Evolutionary conservation across 2,888 invertebrate species (phyloP).

Genomic region (Acronicta alni): DNA sequence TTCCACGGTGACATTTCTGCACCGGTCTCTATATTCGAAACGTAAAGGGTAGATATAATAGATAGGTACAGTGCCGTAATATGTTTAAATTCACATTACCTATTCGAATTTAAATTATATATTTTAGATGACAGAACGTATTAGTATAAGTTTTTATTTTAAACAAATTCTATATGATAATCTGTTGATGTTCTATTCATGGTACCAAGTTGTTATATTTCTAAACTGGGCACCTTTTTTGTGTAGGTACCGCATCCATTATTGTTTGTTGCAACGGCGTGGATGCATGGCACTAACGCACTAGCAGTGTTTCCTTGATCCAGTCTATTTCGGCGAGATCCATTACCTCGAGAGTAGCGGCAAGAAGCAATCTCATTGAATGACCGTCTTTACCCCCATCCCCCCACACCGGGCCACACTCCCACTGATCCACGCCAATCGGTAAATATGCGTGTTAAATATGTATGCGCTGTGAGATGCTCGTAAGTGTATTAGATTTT

Average conservation of each 20-base stretch:
- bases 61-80: slow-evolving; percentile 8
- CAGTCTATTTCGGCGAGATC: slow-evolving; percentile 89
- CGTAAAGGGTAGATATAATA: slow-evolving; percentile 17
- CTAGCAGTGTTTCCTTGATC: slow-evolving; percentile 84
- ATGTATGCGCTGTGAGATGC: slow-evolving; percentile 87
- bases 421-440: slow-evolving; percentile 86
- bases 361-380: slow-evolving; percentile 90
- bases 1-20: slow-evolving; percentile 61
- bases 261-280: slow-evolving; percentile 37
- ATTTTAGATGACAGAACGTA: slow-evolving; percentile 3
- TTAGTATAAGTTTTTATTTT: background rate
- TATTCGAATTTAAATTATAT: slow-evolving; percentile 8
- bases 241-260: slow-evolving; percentile 37
- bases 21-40: slow-evolving; percentile 35
- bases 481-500: slow-evolving; percentile 89
- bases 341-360: slow-evolving; percentile 88
- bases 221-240: background rate
- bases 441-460: slow-evolving; percentile 90
- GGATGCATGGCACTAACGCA: slow-evolving; percentile 72
- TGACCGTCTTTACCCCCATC: slow-evolving; percentile 84
- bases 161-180: background rate
- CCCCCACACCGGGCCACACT: slow-evolving; percentile 65
- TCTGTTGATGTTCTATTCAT: background rate
- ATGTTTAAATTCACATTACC: slow-evolving; percentile 9
- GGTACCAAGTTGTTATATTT: no score